Conservation (phyloP, 1,140 invertebrate genomes). For the Neelides sp. region DNA sequence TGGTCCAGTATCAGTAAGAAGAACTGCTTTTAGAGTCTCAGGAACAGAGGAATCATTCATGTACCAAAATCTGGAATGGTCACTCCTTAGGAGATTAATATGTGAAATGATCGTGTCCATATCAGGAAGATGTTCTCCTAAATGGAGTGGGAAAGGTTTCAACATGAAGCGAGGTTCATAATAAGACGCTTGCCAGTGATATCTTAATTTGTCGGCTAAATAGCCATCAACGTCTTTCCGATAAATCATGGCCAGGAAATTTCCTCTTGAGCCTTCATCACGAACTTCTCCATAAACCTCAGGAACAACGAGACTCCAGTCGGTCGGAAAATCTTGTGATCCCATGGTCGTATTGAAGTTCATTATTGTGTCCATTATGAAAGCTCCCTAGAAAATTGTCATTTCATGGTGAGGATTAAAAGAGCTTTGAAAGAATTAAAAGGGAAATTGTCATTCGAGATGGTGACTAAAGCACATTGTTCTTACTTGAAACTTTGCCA, state of each 20-base stretch:
- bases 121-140: slow-evolving; percentile 28
- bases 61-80: slow-evolving; percentile 34
- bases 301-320: slow-evolving; percentile 32
- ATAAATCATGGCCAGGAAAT: slow-evolving; percentile 37
- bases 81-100: slow-evolving; percentile 32
- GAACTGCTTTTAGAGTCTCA: slow-evolving; percentile 33
- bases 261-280: slow-evolving; percentile 34
- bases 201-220: slow-evolving; percentile 31
- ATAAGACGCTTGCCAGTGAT: slow-evolving; percentile 27
- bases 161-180: slow-evolving; percentile 22
- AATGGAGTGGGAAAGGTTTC: slow-evolving; percentile 27
- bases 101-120: slow-evolving; percentile 29
- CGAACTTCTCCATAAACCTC: slow-evolving; percentile 31
- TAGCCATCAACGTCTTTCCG: slow-evolving; percentile 32
- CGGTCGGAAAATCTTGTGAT: slow-evolving; percentile 34
- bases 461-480: neutral
- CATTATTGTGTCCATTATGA: slow-evolving; percentile 38
- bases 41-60: slow-evolving; percentile 32
- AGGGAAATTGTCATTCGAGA: neutral
- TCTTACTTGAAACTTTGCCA: slow-evolving; percentile 24
- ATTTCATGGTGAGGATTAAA: neutral
- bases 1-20: slow-evolving; percentile 40
- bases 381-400: slow-evolving; percentile 35
- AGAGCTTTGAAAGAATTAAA: neutral
- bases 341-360: slow-evolving; percentile 35